Evolutionary conservation across 92 coral and sea anemone genomes (phyloP), one percentile per base, ranked within the genome.

Genomic region (Parazoanthus darwini): DNA sequence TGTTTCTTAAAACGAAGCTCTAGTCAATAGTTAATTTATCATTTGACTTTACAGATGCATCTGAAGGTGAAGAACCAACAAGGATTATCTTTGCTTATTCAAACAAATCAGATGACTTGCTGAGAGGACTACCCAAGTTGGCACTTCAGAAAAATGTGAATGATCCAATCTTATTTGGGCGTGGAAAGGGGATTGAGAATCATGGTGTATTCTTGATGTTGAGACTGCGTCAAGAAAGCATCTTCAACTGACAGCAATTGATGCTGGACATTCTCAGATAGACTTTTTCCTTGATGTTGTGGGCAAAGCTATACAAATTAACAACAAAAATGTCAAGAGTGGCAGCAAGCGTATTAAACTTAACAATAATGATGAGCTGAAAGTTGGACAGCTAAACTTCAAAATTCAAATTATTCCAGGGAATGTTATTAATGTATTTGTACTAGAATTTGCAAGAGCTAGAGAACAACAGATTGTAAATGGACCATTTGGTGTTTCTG

Each of bases 141-240:
- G 65, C 78, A 26, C 79, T 84, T 10, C 78, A 48, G 46, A 70
- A 78, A 84, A 70, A 71, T 44, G 43, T 84, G 79, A 46, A 44
- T 23, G 79, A 71, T 3, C 25, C 66, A 3, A 35, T 84, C 1
- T 71, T 84, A 14, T 84, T 84, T 46, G 87, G 87, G 15, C 87
- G 87, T 46, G 66, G 87, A 26, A 51, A 44, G 25, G 87, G 79
- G 1, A 26, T 84, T 3, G 87, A 84, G 65, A 46, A 44, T 15
- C 77, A n/a, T 48, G 87, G 87, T 70, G 87, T 84, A 36, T 84
- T 72, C 44, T 84, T 84, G 46, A 84, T 22, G 87, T 71, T 29
- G 78, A 72, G 8, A 84, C 87, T 14, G 87, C 87, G 7, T 84
- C 87, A 84, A 70, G 87, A 84, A 29, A 8, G 33, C 87, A 84